Evolutionary conservation across 2,888 invertebrate genomes (phyloP).

Genomic region (Caradrina clavipalpis): DNA sequence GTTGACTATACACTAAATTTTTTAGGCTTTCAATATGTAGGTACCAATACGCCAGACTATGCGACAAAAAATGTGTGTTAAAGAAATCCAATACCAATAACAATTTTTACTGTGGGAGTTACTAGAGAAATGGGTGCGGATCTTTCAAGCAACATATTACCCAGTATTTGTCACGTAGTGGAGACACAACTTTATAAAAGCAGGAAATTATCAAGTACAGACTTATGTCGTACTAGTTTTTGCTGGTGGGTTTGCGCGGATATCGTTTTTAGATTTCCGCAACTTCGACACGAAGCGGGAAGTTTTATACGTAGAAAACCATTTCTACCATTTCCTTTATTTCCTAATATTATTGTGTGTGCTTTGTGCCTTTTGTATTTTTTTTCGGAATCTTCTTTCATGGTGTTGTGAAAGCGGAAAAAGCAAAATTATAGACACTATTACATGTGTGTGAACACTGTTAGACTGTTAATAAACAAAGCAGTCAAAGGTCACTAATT

Average conservation of each 20-base stretch:
- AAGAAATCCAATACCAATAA: too few species aligned
- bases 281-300: constrained; percentile 19
- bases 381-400: neutral
- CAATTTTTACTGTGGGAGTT: too few species aligned
- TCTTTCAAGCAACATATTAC: neutral
- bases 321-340: constrained; percentile 9
- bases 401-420: neutral
- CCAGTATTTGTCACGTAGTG: constrained; percentile 9
- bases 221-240: constrained; percentile 45
- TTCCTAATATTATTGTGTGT: constrained; percentile 9
- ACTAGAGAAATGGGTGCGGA: neutral
- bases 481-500: neutral
- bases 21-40: too few species aligned
- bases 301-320: constrained; percentile 12
- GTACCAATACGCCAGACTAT: too few species aligned
- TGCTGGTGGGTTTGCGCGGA: constrained; percentile 14
- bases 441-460: constrained; percentile 1
- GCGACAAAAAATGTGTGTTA: too few species aligned
- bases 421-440: neutral
- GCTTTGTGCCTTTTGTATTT: neutral
- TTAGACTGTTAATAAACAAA: too few species aligned
- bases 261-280: constrained; percentile 53
- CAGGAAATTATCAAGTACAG: constrained; percentile 54
- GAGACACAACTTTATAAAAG: constrained; percentile 21
- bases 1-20: too few species aligned